Evolutionary conservation across 1,140 invertebrate species (phyloP).

Genomic region (Drosophila lacertosa): DNA sequence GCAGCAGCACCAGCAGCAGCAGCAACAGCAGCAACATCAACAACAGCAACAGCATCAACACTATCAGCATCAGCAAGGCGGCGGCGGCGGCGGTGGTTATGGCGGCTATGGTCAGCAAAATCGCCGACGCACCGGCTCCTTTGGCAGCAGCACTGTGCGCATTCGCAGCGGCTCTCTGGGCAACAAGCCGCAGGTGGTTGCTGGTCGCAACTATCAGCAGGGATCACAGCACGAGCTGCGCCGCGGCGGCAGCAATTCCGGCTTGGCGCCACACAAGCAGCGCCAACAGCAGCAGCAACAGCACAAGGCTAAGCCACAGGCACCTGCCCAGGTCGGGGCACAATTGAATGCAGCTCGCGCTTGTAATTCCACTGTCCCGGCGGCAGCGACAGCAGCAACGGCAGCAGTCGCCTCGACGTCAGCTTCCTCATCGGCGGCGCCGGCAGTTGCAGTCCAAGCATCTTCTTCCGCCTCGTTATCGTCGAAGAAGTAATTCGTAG

Average conservation of each 20-base stretch:
- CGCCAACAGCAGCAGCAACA: slow-evolving; percentile 60
- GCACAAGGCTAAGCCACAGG: slow-evolving; percentile 44
- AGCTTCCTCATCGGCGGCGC: slow-evolving; percentile 6
- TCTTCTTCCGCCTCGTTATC: slow-evolving; percentile 62
- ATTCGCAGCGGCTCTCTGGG: slow-evolving; percentile 81
- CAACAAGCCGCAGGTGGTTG: slow-evolving; percentile 77
- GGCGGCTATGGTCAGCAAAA: slow-evolving; percentile 69
- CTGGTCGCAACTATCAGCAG: slow-evolving; percentile 70
- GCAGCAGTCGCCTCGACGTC: slow-evolving; percentile 14
- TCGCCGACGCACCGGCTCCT: slow-evolving; percentile 78
- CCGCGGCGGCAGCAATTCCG: slow-evolving; percentile 75
- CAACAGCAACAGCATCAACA: slow-evolving; percentile 50
- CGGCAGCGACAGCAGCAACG: slow-evolving; percentile 11
- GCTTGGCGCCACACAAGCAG: slow-evolving; percentile 62
- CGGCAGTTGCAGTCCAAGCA: slow-evolving; percentile 21
- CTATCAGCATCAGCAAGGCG: slow-evolving; percentile 46
- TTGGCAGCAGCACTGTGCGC: slow-evolving; percentile 84
- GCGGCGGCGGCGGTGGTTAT: slow-evolving; percentile 39
- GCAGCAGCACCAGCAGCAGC: slow-evolving; percentile 72
- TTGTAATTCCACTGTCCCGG: slow-evolving; percentile 35
- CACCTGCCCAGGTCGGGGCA: slow-evolving; percentile 39
- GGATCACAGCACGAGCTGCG: slow-evolving; percentile 73
- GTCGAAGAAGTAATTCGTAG: slow-evolving; percentile 68
- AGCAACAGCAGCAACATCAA: slow-evolving; percentile 69
- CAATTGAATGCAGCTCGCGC: slow-evolving; percentile 49